phyloP scores from a whole-genome alignment of 2,888 invertebrate species.

The Alsophila aescularia region DNA sequence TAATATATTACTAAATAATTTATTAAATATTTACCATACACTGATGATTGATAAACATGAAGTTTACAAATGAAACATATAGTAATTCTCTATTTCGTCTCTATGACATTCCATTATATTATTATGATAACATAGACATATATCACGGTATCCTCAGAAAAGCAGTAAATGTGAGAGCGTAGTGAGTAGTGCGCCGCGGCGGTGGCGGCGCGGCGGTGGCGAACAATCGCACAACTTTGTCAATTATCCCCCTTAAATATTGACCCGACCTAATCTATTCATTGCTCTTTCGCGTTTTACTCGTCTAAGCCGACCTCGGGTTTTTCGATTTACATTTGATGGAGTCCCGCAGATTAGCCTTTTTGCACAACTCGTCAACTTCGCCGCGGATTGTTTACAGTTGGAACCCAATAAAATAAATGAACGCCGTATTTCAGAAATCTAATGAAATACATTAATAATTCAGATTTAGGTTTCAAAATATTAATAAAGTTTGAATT shows the following conservation, averaged over 20 bases:
- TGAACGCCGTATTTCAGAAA: slow-evolving; percentile 8
- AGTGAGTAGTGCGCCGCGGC: neutral
- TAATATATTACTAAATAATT: too few species aligned
- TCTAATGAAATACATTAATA: slow-evolving; percentile 13
- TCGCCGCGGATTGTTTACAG: slow-evolving; percentile 27
- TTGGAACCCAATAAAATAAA: slow-evolving; percentile 22
- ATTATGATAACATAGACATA: too few species aligned
- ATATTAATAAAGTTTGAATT: slow-evolving; percentile 5
- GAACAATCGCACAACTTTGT: slow-evolving; percentile 47
- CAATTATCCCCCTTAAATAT: slow-evolving; percentile 58
- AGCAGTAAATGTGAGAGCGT: too few species aligned
- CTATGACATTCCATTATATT: too few species aligned
- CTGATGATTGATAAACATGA: too few species aligned
- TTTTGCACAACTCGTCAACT: slow-evolving; percentile 42
- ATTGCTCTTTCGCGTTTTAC: slow-evolving; percentile 51
- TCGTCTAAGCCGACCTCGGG: slow-evolving; percentile 43
- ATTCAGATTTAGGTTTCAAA: neutral
- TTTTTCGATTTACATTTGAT: slow-evolving; percentile 55
- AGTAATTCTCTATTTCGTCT: too few species aligned
- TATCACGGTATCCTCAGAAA: too few species aligned
- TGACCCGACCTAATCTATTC: slow-evolving; percentile 57
- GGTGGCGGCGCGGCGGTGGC: neutral
- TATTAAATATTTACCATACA: too few species aligned
- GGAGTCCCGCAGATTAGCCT: slow-evolving; percentile 47
- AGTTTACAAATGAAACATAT: too few species aligned